Percentiles rank a stretch among this genome's conserved stretches.
Conservation (phyloP, 2,113 vertebrate genomes). For the Cichladusa arquata region DNA sequence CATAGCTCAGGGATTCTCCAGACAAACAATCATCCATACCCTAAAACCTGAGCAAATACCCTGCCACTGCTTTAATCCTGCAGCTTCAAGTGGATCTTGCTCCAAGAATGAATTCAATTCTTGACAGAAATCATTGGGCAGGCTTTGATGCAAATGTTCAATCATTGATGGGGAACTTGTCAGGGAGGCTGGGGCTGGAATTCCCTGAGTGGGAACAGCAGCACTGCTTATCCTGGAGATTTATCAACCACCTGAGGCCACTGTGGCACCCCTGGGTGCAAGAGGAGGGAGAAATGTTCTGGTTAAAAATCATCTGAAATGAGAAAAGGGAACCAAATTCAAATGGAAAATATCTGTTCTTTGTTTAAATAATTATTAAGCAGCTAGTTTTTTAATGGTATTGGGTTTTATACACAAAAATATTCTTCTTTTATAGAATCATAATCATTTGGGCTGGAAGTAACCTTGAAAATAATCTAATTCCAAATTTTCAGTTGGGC, state of each 20-base stretch:
- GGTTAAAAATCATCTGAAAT: neutral
- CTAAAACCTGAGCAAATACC: neutral
- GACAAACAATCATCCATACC: neutral
- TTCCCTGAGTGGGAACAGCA: conserved; percentile 28
- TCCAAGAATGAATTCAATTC: neutral
- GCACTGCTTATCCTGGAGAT: neutral
- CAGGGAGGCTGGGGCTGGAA: conserved; percentile 25
- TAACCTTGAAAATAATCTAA: neutral
- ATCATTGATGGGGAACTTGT: neutral
- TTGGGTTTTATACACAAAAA: neutral
- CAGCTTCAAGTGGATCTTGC: neutral
- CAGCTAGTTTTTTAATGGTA: neutral
- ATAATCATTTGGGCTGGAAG: neutral
- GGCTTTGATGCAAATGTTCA: neutral
- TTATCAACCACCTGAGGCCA: conserved; percentile 46
- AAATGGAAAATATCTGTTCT: neutral
- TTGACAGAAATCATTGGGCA: neutral
- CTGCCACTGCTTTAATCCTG: neutral
- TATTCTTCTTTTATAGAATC: neutral
- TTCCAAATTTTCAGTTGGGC: neutral
- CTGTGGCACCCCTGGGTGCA: neutral
- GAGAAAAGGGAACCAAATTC: neutral
- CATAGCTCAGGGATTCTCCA: neutral
- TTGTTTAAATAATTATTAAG: neutral
- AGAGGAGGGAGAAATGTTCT: neutral